Base-by-base conservation (phyloP, 2,888 invertebrate species). In the Lasioglossum calceatum region DNA sequence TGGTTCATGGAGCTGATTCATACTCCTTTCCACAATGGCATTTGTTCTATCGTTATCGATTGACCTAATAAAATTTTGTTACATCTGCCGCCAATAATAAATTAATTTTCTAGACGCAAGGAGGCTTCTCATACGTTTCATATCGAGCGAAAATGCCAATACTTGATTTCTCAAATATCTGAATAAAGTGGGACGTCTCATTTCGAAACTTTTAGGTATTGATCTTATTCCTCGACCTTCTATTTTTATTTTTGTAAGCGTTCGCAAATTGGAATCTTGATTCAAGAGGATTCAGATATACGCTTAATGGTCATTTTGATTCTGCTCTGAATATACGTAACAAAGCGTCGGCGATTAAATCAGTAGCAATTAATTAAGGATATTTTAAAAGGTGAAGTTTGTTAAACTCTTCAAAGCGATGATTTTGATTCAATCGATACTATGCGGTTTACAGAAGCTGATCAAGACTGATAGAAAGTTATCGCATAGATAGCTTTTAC, bases 61-160 rank as follows among this genome's bases (percentile, higher is more conserved):
- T 79, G 85, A 85, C 85, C 85, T n/a, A 85, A 79, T 79, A 85
- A 82, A 47, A 79, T 74, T 79, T 76, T 42, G 36, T 32, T 39
- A 27, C n/a, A 36, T 44, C 10, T 32, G 42, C 2, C 4, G 19
- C 10, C 58, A 39, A 50, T 44, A 71, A 39, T 73, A 77, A 67
- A 64, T 79, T 19, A 54, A 76, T 47, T n/a, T 72, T 47, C 54
- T 23, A 19, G 36, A 14, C 42, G 67, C 10, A 67, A 64, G 5
- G n/a, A 42, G 67, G n/a, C 32, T n/a, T 27, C 4, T 50, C 12
- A 32, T 39, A 47, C 19, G 19, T 27, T 79, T 42, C 10, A 16
- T 19, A 42, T 14, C 2, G 39, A 67, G n/a, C n/a, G 27, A 79
- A 27, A 50, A 61, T 27, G 76, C 58, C 54, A 27, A 54, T 74